These are phyloP conservation scores for Prietella phreatophila DNA, from an alignment of 2,113 vertebrate genomes.

Conservation along the genomic window DNA sequence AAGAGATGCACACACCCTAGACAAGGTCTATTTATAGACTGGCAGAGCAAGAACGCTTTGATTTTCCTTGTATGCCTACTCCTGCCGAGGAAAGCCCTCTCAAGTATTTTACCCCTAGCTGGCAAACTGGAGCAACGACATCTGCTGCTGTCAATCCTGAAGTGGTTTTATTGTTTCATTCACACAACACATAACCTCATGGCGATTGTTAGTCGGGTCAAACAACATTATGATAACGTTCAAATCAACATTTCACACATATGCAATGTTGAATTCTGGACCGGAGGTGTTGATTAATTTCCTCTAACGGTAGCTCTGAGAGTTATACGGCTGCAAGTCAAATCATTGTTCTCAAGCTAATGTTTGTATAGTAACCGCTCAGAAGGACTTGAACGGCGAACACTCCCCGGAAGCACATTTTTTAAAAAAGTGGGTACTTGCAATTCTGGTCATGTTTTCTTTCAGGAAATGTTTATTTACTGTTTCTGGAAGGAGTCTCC, in stretches of 20 bases:
- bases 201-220: neutral
- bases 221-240: neutral
- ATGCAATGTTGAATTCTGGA: neutral
- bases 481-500: neutral
- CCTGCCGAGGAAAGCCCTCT: slow-evolving; percentile 52
- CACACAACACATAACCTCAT: neutral
- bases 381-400: neutral
- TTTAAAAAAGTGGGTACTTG: too few relatives aligned
- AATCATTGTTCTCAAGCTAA: neutral
- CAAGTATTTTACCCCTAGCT: slow-evolving; percentile 53
- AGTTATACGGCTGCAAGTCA: neutral
- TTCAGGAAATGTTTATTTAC: neutral
- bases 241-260: neutral
- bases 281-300: neutral
- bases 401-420: too few relatives aligned
- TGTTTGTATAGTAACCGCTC: neutral
- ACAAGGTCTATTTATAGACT: slow-evolving; percentile 66
- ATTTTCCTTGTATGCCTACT: slow-evolving; percentile 57
- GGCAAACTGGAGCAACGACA: slow-evolving; percentile 44
- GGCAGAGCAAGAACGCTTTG: slow-evolving; percentile 60
- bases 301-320: neutral
- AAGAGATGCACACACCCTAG: slow-evolving; percentile 64
- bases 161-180: neutral
- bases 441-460: too few relatives aligned
- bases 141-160: neutral